Conservation (phyloP, 1,140 invertebrate species). For the Aphidius ervi region DNA sequence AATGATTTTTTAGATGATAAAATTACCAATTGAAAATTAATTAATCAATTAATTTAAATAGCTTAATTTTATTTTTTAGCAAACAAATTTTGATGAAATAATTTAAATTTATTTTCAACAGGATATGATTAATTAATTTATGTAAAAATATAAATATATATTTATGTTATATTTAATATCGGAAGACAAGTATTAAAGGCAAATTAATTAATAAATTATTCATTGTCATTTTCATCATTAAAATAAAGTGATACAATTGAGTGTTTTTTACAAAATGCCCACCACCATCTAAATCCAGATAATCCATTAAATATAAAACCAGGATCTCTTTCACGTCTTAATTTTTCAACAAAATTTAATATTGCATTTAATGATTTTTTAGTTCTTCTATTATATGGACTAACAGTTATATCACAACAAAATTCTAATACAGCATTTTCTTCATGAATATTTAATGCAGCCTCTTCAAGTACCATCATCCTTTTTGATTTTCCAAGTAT, state of each 20-base stretch:
- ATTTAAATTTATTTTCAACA: too few species aligned
- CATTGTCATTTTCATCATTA: slow-evolving; percentile 52
- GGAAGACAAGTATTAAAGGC: not conserved
- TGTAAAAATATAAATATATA: not conserved
- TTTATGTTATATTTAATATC: not conserved
- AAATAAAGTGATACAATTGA: slow-evolving; percentile 66
- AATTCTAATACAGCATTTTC: slow-evolving; percentile 67
- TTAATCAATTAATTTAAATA: too few species aligned
- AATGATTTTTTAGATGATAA: too few species aligned
- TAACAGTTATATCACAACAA: slow-evolving; percentile 68
- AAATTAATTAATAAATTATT: slow-evolving; percentile 29
- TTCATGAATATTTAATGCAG: slow-evolving; percentile 59
- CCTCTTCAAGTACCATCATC: slow-evolving; percentile 70
- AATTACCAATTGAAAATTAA: too few species aligned
- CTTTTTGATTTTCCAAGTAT: slow-evolving; percentile 73
- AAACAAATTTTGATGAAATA: too few species aligned
- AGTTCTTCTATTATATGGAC: slow-evolving; percentile 69
- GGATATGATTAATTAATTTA: not conserved
- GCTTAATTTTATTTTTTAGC: too few species aligned
- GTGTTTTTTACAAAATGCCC: slow-evolving; percentile 77
- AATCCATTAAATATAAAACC: slow-evolving; percentile 64
- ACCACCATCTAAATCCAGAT: slow-evolving; percentile 74
- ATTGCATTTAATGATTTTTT: slow-evolving; percentile 65
- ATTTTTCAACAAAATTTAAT: slow-evolving; percentile 63
- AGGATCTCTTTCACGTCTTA: slow-evolving; percentile 59